These are phyloP conservation scores for Aplodontia rufa DNA, from an alignment of 2,113 vertebrate genomes.

Conservation along the genomic window DNA sequence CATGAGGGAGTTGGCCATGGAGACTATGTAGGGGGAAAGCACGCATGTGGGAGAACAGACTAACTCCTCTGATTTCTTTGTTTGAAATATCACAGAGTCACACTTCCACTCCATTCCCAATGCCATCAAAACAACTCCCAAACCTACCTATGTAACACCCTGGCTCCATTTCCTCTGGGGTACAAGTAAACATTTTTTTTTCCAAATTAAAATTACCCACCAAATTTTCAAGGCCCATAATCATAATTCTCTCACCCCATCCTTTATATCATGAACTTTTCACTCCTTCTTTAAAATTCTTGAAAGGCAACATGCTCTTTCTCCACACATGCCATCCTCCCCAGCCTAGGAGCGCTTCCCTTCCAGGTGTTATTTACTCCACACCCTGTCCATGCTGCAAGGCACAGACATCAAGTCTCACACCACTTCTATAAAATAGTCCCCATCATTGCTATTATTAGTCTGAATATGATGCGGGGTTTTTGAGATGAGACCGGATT, in stretches of 20 bases:
- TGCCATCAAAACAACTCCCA: background rate
- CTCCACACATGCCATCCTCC: background rate
- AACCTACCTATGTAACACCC: background rate
- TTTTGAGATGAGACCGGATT: too few species aligned
- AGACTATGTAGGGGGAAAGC: background rate
- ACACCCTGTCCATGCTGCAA: background rate
- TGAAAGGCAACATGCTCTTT: background rate
- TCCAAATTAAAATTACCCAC: background rate
- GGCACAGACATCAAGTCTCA: background rate
- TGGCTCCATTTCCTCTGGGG: background rate
- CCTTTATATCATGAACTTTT: background rate
- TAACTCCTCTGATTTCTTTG: background rate
- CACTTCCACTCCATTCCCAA: background rate
- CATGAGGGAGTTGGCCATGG: background rate
- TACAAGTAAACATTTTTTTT: background rate
- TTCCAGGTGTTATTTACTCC: background rate
- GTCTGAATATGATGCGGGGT: too few species aligned
- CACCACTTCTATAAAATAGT: background rate
- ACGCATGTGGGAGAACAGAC: background rate
- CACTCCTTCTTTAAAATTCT: background rate
- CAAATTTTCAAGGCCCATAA: conserved; percentile 10
- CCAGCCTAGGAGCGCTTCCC: background rate
- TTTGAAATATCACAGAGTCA: background rate
- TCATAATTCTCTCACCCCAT: conserved; percentile 6
- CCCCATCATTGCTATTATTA: background rate